phyloP scores from a whole-genome alignment of 2,888 invertebrate species.

The Cheilosia grossa region DNA sequence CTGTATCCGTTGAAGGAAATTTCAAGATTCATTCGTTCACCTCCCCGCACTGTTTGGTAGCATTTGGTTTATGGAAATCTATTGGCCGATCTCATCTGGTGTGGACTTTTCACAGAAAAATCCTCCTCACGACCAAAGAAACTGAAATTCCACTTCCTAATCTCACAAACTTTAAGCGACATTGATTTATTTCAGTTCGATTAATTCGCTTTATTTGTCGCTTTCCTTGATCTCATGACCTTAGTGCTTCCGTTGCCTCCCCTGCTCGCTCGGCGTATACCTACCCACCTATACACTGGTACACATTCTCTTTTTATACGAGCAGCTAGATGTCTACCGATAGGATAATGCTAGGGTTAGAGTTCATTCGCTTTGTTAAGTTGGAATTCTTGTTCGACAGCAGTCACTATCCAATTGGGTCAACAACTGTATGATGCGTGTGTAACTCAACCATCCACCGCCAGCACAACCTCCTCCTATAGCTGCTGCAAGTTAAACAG shows the following conservation, averaged over 20 bases:
- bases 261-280: too few relatives aligned
- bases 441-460: neutral
- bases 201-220: constrained; percentile 80
- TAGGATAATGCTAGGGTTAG: constrained; percentile 62
- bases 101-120: constrained; percentile 9
- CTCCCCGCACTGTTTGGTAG: constrained; percentile 2
- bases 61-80: constrained; percentile 61
- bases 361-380: constrained; percentile 70
- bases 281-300: neutral
- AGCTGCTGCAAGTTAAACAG: constrained; percentile 22
- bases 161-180: constrained; percentile 80
- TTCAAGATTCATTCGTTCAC: neutral
- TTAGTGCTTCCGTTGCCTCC: constrained; percentile 35
- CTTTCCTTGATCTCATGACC: constrained; percentile 69
- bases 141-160: constrained; percentile 76
- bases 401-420: constrained; percentile 68
- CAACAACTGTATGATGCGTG: constrained; percentile 37
- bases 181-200: constrained; percentile 83
- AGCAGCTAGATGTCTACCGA: constrained; percentile 15
- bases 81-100: constrained; percentile 24
- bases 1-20: neutral
- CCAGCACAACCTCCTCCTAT: neutral
- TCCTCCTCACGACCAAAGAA: constrained; percentile 40
- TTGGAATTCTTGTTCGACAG: constrained; percentile 69
- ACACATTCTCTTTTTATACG: constrained; percentile 18